A percentile compares a stretch with the other conserved stretches of the same genome.
Evolutionary conservation across 1,140 invertebrate species (phyloP).

Genomic region (Cydia fagiglandana): DNA sequence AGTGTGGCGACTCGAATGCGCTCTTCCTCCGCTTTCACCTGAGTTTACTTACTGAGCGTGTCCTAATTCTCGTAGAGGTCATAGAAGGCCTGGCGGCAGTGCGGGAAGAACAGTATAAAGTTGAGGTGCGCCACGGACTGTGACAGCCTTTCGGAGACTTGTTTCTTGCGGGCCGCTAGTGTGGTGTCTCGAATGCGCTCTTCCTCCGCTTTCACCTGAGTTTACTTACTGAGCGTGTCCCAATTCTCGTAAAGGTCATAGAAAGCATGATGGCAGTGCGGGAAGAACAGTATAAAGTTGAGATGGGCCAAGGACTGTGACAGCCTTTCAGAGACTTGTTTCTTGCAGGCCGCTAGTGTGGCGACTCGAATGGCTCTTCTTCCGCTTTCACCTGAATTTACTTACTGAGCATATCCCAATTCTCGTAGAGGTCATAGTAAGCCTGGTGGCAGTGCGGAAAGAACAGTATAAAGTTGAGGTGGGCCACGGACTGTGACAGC

Average conservation of each 20-base stretch:
- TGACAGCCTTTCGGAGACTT: conserved; percentile 56
- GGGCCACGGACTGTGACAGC: conserved; percentile 41
- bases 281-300: conserved; percentile 72
- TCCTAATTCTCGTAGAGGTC: conserved; percentile 75
- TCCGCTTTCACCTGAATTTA: conserved; percentile 36
- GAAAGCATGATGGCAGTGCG: conserved; percentile 69
- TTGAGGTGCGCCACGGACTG: conserved; percentile 47
- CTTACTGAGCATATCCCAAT: conserved; percentile 68
- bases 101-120: conserved; percentile 71
- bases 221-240: conserved; percentile 59
- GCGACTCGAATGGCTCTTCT: conserved; percentile 48
- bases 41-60: conserved; percentile 49
- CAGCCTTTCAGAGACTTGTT: conserved; percentile 56
- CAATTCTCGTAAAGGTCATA: conserved; percentile 72
- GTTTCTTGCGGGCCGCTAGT: conserved; percentile 61
- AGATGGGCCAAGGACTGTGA: conserved; percentile 41
- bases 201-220: conserved; percentile 36
- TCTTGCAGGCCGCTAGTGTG: conserved; percentile 64
- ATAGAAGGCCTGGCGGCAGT: conserved; percentile 69
- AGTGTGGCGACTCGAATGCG: no score
- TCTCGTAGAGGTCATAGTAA: conserved; percentile 70
- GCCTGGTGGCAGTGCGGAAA: conserved; percentile 73
- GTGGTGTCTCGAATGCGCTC: conserved; percentile 56
- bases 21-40: no score
- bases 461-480: conserved; percentile 67